Evolutionary conservation across 2,113 vertebrate species (phyloP).

Genomic region (Nycticorax nycticorax): DNA sequence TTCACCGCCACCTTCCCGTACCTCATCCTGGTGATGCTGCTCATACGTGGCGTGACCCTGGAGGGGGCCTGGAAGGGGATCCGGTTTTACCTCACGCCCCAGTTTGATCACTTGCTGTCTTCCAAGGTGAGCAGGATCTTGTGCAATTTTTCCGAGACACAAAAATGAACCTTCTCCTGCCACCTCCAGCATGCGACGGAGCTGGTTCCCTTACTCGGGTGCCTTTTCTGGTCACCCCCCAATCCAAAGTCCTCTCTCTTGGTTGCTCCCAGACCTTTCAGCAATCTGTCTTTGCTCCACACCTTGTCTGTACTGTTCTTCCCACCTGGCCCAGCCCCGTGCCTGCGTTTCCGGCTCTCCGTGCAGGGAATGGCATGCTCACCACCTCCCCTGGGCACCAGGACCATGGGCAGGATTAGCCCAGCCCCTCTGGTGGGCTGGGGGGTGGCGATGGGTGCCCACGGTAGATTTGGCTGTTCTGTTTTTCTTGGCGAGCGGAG

Average conservation of each 20-base stretch:
- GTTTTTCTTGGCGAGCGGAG: not conserved
- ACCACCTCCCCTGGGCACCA: not conserved
- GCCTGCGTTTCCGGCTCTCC: not conserved
- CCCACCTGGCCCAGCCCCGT: no score
- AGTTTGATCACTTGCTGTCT: constrained; percentile 81
- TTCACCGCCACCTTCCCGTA: constrained; percentile 85
- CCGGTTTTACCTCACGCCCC: constrained; percentile 81
- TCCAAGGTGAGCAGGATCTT: constrained; percentile 73
- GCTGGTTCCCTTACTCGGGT: not conserved
- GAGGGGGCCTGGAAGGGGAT: constrained; percentile 84
- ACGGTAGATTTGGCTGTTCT: not conserved
- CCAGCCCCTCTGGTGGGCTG: not conserved
- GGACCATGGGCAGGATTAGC: not conserved
- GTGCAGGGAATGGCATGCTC: rapidly evolving
- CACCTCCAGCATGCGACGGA: not conserved
- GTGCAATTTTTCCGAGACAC: not conserved
- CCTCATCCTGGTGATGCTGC: constrained; percentile 82
- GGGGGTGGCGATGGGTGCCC: rapidly evolving
- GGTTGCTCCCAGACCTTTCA: not conserved
- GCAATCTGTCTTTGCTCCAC: not conserved
- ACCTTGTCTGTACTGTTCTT: not conserved
- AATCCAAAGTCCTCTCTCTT: not conserved
- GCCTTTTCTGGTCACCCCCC: not conserved
- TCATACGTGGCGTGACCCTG: constrained; percentile 80
- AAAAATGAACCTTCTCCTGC: not conserved